Evolutionary conservation across 1,140 invertebrate species (phyloP).

Genomic region (Drosophila obscura): DNA sequence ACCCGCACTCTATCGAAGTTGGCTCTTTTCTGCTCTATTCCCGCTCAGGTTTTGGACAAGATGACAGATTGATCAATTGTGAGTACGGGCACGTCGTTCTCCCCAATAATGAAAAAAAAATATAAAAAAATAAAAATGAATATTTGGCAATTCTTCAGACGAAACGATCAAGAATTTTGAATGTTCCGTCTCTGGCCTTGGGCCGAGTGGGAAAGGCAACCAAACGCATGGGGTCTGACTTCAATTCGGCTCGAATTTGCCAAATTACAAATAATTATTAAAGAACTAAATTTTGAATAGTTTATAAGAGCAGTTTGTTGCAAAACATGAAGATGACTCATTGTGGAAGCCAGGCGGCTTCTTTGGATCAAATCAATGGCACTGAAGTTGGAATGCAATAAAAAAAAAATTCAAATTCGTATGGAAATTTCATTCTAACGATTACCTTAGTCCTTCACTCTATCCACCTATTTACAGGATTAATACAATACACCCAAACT

Average conservation of each 20-base stretch:
- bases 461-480: too few relatives aligned
- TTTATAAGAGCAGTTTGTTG: constrained; percentile 42
- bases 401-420: too few relatives aligned
- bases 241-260: constrained; percentile 31
- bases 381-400: too few relatives aligned
- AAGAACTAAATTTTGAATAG: constrained; percentile 39
- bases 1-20: constrained; percentile 27
- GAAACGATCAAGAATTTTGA: constrained; percentile 79
- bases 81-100: constrained; percentile 62
- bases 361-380: too few relatives aligned
- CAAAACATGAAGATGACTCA: constrained; percentile 7
- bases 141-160: constrained; percentile 55
- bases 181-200: constrained; percentile 65
- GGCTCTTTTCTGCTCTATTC: constrained; percentile 7
- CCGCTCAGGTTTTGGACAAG: constrained; percentile 42
- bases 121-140: constrained; percentile 11
- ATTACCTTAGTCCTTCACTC: too few relatives aligned
- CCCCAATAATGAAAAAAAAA: constrained; percentile 21
- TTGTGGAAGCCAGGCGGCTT: too few relatives aligned
- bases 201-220: constrained; percentile 57
- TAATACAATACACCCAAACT: too few relatives aligned
- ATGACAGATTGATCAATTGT: constrained; percentile 72
- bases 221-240: constrained; percentile 11
- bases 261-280: constrained; percentile 52
- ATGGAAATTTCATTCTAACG: too few relatives aligned